Conservation (phyloP, 2,888 invertebrate genomes). For the Meteorus cinctellus region DNA sequence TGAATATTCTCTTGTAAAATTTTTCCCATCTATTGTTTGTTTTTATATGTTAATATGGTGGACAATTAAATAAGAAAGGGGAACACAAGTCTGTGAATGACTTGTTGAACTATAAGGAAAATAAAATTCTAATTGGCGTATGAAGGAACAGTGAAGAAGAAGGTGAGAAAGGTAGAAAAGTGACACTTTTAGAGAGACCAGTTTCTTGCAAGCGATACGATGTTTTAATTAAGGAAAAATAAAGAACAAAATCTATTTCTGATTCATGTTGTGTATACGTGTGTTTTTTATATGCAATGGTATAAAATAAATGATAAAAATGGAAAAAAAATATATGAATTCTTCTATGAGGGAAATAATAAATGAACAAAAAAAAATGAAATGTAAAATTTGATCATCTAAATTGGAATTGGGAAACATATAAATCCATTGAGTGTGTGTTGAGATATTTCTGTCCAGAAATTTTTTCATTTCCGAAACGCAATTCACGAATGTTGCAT, state of each 20-base stretch:
- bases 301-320: slow-evolving; percentile 49
- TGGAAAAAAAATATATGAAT: slow-evolving; percentile 43
- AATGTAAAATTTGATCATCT: neutral
- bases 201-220: slow-evolving; percentile 38
- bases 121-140: slow-evolving; percentile 40
- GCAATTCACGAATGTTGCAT: slow-evolving; percentile 10
- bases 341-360: slow-evolving; percentile 52
- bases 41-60: slow-evolving; percentile 45
- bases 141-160: neutral
- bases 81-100: slow-evolving; percentile 26
- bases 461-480: slow-evolving; percentile 28
- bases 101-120: slow-evolving; percentile 31
- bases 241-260: slow-evolving; percentile 61
- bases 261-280: slow-evolving; percentile 63
- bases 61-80: slow-evolving; percentile 36
- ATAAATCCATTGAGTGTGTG: neutral
- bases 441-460: neutral
- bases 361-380: slow-evolving; percentile 23
- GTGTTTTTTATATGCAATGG: slow-evolving; percentile 62
- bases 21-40: neutral
- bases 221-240: slow-evolving; percentile 23
- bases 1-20: neutral
- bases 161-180: slow-evolving; percentile 23
- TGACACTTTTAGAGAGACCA: slow-evolving; percentile 34
- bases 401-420: neutral